Evolutionary conservation across 1,140 invertebrate species (phyloP).

Genomic region (Samia ricini): DNA sequence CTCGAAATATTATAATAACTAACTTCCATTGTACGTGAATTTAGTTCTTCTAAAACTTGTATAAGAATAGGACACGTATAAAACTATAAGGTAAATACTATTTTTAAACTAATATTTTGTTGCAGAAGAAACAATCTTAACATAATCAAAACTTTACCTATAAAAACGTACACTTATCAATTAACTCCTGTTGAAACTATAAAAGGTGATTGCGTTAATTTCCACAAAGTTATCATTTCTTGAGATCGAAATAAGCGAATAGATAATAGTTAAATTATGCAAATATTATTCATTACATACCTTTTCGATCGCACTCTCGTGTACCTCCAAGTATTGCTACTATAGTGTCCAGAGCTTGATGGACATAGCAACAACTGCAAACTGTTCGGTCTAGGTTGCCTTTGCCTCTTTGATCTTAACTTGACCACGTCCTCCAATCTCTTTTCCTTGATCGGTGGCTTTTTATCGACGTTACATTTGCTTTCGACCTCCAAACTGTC

Average conservation of each 20-base stretch:
- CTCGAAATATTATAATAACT: no score
- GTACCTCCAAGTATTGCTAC: slow-evolving; percentile 69
- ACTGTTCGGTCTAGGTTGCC: slow-evolving; percentile 65
- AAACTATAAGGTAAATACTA: no score
- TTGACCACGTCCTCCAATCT: slow-evolving; percentile 56
- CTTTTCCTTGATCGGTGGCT: slow-evolving; percentile 60
- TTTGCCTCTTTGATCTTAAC: slow-evolving; percentile 58
- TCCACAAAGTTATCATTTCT: background rate
- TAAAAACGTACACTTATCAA: no score
- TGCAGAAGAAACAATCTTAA: no score
- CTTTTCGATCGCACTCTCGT: slow-evolving; percentile 68
- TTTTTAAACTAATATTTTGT: no score
- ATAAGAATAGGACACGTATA: no score
- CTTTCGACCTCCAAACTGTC: slow-evolving; percentile 24
- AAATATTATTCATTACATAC: slow-evolving; percentile 43
- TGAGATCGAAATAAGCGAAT: no score
- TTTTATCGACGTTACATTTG: slow-evolving; percentile 54
- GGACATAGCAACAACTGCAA: slow-evolving; percentile 63
- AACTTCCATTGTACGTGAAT: no score
- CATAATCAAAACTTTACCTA: no score
- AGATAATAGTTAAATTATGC: no score
- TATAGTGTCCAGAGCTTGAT: slow-evolving; percentile 64
- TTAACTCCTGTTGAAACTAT: no score
- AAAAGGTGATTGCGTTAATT: background rate
- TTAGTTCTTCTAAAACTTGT: no score